Base-by-base conservation (phyloP, 1,140 invertebrate species). In the Drosophila pectinifera region DNA sequence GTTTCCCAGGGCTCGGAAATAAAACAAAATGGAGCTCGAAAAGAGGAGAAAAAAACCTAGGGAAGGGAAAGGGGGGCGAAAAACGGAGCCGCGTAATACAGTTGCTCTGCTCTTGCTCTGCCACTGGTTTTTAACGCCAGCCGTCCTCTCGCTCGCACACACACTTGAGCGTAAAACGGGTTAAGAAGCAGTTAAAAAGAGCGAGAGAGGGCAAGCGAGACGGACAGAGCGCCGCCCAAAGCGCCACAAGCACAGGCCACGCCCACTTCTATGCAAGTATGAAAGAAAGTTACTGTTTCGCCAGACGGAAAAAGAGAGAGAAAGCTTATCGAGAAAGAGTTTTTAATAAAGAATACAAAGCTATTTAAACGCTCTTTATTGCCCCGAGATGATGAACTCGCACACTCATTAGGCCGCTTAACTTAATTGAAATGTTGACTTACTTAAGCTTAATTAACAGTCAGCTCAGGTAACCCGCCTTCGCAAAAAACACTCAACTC, bases 381-480 rank as follows among this genome's bases (percentile, higher is more conserved):
- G 16, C 16, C 24, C 48, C 28, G 26, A 49, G 46, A 31, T 18
- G 48, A 51, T 51, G 28, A 51, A 51, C 48, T 34, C 28, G 18
- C 48, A 43, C 51, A 41, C 38, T 73, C 68, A 73, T 59, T 73
- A 61, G 49, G 20, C 22, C 14, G 20, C 38, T 16, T 22, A n/a
- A 31, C 62, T 65, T 84, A 84, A 84, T 85, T 85, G 79, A 85
- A 77, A 80, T 54, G 67, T 84, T 62, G 57, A 13, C 57, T 41
- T 64, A 77, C 80, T 84, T 85, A 77, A 75, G 62, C 77, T 68
- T 80, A 84, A 84, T 84, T 84, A 84, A 80, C 80, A 63, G 76
- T 62, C 45, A 63, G 65, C 53, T 62, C 72, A 76, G 77, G 80
- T 51, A 84, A 84, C 49, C 36, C 80, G 80, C 80, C 80, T 83